A percentile compares a stretch with the other conserved stretches of the same genome.
phyloP scores from a whole-genome alignment of 2,888 invertebrate genomes.

The Acleris holmiana region DNA sequence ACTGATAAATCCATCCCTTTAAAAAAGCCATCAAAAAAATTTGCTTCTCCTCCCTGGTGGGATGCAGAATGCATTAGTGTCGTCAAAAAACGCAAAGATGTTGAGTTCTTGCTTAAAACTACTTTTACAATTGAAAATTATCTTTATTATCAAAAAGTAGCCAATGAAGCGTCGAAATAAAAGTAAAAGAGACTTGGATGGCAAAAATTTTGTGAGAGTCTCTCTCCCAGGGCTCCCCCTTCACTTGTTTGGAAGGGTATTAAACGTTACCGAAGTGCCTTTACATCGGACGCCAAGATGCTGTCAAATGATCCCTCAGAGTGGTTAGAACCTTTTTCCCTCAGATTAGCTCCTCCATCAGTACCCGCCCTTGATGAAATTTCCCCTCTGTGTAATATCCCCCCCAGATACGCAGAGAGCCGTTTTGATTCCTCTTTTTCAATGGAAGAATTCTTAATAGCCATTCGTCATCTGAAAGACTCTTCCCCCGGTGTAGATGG shows the following conservation, averaged over 20 bases:
- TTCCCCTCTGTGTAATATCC: background rate
- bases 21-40: background rate
- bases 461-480: background rate
- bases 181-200: background rate
- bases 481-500: background rate
- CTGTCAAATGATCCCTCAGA: background rate
- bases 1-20: background rate
- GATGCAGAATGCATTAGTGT: background rate
- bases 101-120: background rate
- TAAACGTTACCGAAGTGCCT: background rate
- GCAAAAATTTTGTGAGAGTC: conserved; percentile 3
- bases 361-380: background rate
- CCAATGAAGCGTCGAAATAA: background rate
- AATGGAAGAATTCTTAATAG: background rate
- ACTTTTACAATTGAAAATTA: background rate
- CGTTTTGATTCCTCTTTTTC: background rate
- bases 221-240: background rate
- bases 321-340: background rate
- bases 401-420: background rate
- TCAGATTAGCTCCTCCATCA: background rate
- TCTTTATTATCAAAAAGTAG: background rate
- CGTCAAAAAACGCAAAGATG: background rate
- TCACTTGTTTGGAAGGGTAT: conserved; percentile 3
- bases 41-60: background rate
- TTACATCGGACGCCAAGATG: background rate